Evolutionary conservation across 2,888 invertebrate species (phyloP), one percentile per base, ranked within the genome.

Genomic region (Caradrina clavipalpis): DNA sequence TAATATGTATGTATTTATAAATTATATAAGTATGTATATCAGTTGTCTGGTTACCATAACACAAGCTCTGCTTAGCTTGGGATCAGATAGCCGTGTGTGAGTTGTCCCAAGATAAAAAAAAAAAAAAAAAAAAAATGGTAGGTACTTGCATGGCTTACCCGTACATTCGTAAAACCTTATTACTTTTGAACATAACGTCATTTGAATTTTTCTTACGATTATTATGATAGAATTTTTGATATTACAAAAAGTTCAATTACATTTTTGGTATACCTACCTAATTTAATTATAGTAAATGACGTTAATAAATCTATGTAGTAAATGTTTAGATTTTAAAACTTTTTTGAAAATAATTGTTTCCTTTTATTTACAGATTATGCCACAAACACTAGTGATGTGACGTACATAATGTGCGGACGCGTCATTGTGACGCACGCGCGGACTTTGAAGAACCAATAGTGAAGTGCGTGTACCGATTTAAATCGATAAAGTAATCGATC

Each of bases 341-440:
- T 49, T 11, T 63, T 61, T 50, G 17, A 22, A 60, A 51, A 67
- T 58, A 50, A 39, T 62, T 49, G 35, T 63, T 19, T 78, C 64
- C 66, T 80, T 88, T 87, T 83, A 77, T 86, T 69, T 92, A 86
- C 93, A 93, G 94, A 87, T 82, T 55, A 89, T 89, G 86, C 78
- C 81, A 83, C 78, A 84, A 85, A 83, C 74, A 80, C 84, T 90
- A 93, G 94, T 93, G 94, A 93, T 91, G 94, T 91, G 89, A 92
- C 87, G 83, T 84, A 82, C 87, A 78, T 70, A 88, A 91, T 91
- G 91, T 82, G 76, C 81, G 63, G 77, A 69, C 81, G 92, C 93
- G 93, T 92, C 93, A 79, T 69, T 76, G 73, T 84, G 94, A 89
- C 94, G 92, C 91, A 87, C 69, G 75, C 69, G 85, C 87, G 88